Evolutionary conservation across 2,113 vertebrate species (phyloP).

Genomic region (Otis tarda): DNA sequence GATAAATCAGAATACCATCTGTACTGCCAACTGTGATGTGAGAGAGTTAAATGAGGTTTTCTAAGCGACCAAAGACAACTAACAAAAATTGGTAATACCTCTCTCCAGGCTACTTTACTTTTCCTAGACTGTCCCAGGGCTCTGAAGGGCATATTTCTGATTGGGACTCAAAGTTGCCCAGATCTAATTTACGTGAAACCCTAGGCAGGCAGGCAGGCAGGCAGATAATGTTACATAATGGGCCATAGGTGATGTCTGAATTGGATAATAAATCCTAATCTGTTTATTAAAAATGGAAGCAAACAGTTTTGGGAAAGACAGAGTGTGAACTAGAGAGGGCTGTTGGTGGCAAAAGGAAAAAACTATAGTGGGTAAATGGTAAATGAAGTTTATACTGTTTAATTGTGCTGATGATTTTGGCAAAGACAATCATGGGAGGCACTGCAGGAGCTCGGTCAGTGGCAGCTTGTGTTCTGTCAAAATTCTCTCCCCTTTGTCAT

Average conservation of each 20-base stretch:
- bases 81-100: neutral
- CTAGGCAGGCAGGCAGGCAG: neutral
- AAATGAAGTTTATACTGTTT: neutral
- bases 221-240: neutral
- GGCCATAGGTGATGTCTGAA: neutral
- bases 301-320: neutral
- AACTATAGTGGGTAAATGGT: neutral
- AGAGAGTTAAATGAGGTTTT: neutral
- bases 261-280: neutral
- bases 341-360: neutral
- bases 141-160: neutral
- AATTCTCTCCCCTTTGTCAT: neutral
- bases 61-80: neutral
- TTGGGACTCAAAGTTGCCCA: neutral
- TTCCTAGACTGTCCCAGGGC: neutral
- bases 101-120: neutral
- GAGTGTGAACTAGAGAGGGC: neutral
- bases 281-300: neutral
- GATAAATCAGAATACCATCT: slow-evolving; percentile 19
- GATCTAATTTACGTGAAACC: neutral
- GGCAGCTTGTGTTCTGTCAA: neutral
- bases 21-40: neutral
- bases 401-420: neutral
- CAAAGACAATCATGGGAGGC: neutral
- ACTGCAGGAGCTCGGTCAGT: neutral